These are phyloP conservation scores for Heliconius ethilla DNA, from an alignment of 2,888 invertebrate genomes.

Conservation along the genomic window DNA sequence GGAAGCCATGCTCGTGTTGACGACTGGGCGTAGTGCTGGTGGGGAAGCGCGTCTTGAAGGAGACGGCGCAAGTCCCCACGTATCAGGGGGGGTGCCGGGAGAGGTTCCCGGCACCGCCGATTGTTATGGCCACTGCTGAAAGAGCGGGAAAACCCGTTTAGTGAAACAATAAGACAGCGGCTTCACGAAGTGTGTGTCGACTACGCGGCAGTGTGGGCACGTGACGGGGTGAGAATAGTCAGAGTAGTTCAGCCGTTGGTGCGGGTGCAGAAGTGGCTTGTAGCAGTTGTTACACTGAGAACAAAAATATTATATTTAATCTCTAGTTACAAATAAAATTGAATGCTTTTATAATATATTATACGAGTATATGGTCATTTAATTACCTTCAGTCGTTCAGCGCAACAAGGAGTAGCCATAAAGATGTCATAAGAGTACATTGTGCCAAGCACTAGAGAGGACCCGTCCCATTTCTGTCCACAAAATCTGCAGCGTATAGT, in stretches of 20 bases:
- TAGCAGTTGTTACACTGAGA: constrained; percentile 95
- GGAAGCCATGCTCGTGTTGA: constrained; percentile 79
- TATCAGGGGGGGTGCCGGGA: constrained; percentile 75
- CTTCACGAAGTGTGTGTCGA: constrained; percentile 97
- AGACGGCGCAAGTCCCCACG: constrained; percentile 70
- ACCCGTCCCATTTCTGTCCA: constrained; percentile 94
- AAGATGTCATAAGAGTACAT: constrained; percentile 99
- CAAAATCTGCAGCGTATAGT: constrained; percentile 92
- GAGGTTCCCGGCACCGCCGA: constrained; percentile 86
- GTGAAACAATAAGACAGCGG: constrained; percentile 92
- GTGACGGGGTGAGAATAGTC: constrained; percentile 96
- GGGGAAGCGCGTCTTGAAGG: constrained; percentile 74
- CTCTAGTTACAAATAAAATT: neutral
- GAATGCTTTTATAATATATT: neutral
- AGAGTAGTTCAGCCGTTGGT: constrained; percentile 94
- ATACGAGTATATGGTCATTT: neutral
- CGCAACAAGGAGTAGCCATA: constrained; percentile 97
- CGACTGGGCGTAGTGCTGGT: constrained; percentile 73
- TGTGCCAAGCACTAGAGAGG: constrained; percentile 95
- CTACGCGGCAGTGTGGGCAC: constrained; percentile 94
- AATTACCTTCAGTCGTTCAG: constrained; percentile 93
- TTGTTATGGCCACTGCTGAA: constrained; percentile 94
- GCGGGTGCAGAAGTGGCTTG: constrained; percentile 92
- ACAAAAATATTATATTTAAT: constrained; percentile 37
- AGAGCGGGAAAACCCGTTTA: constrained; percentile 85